Base-by-base conservation (phyloP, 2,797 vertebrate species). In the Phrynocephalus guinanensis region DNA sequence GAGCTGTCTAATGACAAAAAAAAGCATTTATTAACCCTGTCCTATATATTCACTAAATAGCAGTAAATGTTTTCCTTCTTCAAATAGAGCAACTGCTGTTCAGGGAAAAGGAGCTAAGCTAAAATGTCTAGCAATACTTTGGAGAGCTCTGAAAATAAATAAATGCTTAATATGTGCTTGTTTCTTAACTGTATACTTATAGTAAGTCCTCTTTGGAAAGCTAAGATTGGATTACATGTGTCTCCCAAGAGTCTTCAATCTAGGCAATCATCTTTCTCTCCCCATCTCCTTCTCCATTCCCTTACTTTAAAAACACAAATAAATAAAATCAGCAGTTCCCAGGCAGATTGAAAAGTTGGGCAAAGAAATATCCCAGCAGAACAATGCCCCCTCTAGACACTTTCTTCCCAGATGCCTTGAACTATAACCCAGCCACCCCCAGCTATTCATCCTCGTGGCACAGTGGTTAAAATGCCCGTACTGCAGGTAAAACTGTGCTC, bases 1-100 rank as follows among this genome's bases (percentile, higher is more conserved):
- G 38, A 44, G 38, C 38, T 44, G 3, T 44, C 38, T 5, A 44
- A 44, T 44, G 38, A 44, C 38, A 3, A 44, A 44, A 44, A 38
- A 84, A 93, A 89, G 56, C 22, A 89, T 44, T 75, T 1, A 0
- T 70, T 87, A 5, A 82, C 67, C n/a, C 86, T 89, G 70, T 20
- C 73, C 5, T 20, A 88, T 79, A 89, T 15, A 67, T 77, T 63
- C 84, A 38, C 18, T 3, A 50, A 91, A 88, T 1, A 0, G 68
- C 85, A 44, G 90, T 52, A 52, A 52, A 11, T 48, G 67, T 11
- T 28, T 6, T 78, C 66, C 16, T 66, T 22, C 22, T 26, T 5
- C 70, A 81, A 28, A 83, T 83, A 67, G 3, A 88, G n/a, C 2
- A 84, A n/a, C 24, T 67, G 18, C 7, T 77, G 60, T 50, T 44